phyloP scores from a whole-genome alignment of 2,888 invertebrate genomes.

The Deilephila elpenor region DNA sequence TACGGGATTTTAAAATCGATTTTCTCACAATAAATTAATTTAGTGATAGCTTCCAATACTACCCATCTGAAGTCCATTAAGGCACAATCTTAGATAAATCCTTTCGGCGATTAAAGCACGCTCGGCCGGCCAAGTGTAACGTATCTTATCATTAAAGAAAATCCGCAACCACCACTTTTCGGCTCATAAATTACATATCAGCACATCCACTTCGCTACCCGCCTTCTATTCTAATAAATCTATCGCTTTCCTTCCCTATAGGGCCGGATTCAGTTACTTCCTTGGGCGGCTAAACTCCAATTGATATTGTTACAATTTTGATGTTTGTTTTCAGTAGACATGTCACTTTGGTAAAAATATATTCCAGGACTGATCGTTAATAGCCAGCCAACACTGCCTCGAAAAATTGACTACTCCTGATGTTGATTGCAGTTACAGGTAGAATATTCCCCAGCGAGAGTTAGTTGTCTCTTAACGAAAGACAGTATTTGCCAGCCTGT shows the following conservation, averaged over 20 bases:
- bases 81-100: slow-evolving; percentile 28
- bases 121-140: slow-evolving; percentile 29
- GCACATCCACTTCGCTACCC: slow-evolving; percentile 51
- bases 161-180: slow-evolving; percentile 60
- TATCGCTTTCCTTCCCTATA: slow-evolving; percentile 45
- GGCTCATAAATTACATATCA: slow-evolving; percentile 68
- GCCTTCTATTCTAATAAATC: slow-evolving; percentile 54
- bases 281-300: background rate
- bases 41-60: background rate
- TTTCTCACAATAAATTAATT: no score
- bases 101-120: slow-evolving; percentile 26
- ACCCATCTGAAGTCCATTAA: slow-evolving; percentile 30
- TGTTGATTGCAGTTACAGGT: no score
- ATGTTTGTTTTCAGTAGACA: no score
- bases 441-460: no score
- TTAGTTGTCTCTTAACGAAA: no score
- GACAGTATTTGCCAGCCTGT: no score
- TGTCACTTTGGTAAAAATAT: no score
- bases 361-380: no score
- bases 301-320: background rate
- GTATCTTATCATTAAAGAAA: slow-evolving; percentile 60
- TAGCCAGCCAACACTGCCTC: no score
- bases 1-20: no score
- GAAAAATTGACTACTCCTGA: no score
- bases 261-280: slow-evolving; percentile 6